Base-by-base conservation (phyloP, 2,113 vertebrate species). In the Anthoscopus minutus region DNA sequence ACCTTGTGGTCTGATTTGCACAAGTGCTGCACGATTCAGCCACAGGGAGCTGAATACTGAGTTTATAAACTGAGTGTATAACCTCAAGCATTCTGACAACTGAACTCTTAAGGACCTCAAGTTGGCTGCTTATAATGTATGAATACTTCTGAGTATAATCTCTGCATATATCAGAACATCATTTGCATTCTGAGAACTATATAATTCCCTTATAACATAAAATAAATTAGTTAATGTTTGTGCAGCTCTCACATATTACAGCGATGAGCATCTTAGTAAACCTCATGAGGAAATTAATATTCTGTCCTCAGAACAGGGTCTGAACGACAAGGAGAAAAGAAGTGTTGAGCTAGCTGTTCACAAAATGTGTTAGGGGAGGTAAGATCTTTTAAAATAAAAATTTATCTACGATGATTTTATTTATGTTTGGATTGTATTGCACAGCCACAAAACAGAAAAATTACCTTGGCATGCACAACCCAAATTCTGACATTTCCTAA, bases 201-300 rank as follows among this genome's bases (percentile, higher is more conserved):
- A 88, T 89, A 81, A 24, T 83, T 88, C 60, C 47, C 35, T 78
- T 81, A 70, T 73, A 95, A 89, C 81, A 89, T 65, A 53, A 87
- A 91, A 81, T 94, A 86, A 93, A 95, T 80, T 62, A 86, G 71
- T 72, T 89, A 91, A 81, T 82, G 58, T 89, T 95, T 93, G 67
- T 86, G 64, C 74, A 80, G 85, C 58, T 72, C 58, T 88, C 61
- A 25, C 22, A 48, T 28, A 15, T 44, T 89, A 64, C 81, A 77
- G 62, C 0, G 1, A 92, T 50, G 74, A 92, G 42, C 71, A 80
- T 90, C 74, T 72, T 54, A 28, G 82, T 61, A 88, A 96, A 73
- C 42, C 90, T 88, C 93, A 50, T 18, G 92, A 83, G 95, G 50
- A 95, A 86, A 93, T 96, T 89, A 92, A 70, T 85, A 93, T 96